These are phyloP conservation scores for Stegophylla sp. DNA, from an alignment of 2,888 invertebrate genomes.

Conservation along the genomic window DNA sequence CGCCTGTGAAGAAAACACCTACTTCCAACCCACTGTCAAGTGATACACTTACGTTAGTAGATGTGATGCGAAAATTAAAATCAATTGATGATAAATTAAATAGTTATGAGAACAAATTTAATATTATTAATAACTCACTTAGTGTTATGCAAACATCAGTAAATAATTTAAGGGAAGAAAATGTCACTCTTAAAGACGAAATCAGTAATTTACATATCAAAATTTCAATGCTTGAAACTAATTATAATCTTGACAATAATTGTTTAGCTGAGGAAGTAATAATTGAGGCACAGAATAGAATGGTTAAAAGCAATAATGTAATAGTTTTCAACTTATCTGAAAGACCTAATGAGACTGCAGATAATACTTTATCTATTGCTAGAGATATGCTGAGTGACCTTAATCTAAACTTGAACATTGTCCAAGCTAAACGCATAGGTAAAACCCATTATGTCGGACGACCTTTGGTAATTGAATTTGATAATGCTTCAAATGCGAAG, in stretches of 20 bases:
- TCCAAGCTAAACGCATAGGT: conserved; percentile 13
- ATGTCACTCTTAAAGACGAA: neutral
- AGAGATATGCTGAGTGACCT: neutral
- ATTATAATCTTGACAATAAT: neutral
- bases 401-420: neutral
- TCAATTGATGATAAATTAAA: conserved; percentile 1
- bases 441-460: neutral
- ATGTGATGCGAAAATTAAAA: neutral
- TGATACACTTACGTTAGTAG: conserved; percentile 8
- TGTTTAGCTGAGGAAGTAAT: neutral
- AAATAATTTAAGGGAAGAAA: neutral
- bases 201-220: neutral
- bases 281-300: neutral
- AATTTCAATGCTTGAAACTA: neutral
- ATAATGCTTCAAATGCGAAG: neutral
- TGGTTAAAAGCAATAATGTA: neutral
- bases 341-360: conserved; percentile 4
- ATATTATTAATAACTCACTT: neutral
- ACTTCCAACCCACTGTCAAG: neutral
- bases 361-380: conserved; percentile 8
- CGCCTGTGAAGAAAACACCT: neutral
- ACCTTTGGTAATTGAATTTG: neutral
- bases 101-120: neutral
- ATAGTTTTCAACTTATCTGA: conserved; percentile 6
- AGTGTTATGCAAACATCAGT: neutral